Base-by-base conservation (phyloP, 1,140 invertebrate genomes). In the Philotrypesis tridentata region DNA sequence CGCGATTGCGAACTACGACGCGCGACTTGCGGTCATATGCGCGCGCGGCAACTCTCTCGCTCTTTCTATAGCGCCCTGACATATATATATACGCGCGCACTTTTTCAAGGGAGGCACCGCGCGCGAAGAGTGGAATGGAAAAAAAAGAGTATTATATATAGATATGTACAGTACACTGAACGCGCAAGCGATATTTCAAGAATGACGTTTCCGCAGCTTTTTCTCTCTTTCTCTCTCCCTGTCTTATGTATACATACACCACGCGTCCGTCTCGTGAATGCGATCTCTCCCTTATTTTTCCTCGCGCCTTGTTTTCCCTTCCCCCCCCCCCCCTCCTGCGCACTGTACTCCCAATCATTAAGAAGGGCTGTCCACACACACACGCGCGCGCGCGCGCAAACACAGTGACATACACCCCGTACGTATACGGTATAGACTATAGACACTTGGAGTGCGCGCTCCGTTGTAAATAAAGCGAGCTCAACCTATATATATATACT, bases 301-400 rank as follows among this genome's bases (percentile, higher is more conserved):
- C 31, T n/a, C n/a, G n/a, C n/a, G n/a, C n/a, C 61, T 14, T 88
- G 86, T 89, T 88, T 88, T 65, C 77, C 63, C 70, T n/a, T n/a
- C 40, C 48, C 73, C 74, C 40, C n/a, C 37, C 23, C 7, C 25
- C 29, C 72, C 74, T 80, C 65, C 81, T 80, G n/a, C n/a, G n/a
- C n/a, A n/a, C n/a, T n/a, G n/a, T n/a, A 85, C 83, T 83, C 77
- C 73, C 40, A 25, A 60, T 68, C 63, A 60, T 61, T 25, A 74
- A 67, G 70, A 74, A 67, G 25, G 55, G 21, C 23, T 29, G 17
- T 8, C 21, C 63, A 60, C 40, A 25, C 27, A 55, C n/a, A 29
- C 6, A 60, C 60, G 11, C 37, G 1, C 8, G 2, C 29, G 7
- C n/a, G 68, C 33, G 40, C 4, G 68, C 21, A 14, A 6, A 27